A percentile compares a stretch with the other conserved stretches of the same genome.
Evolutionary conservation across 2,797 vertebrate species (phyloP).

Genomic region (Aldrovandia affinis): DNA sequence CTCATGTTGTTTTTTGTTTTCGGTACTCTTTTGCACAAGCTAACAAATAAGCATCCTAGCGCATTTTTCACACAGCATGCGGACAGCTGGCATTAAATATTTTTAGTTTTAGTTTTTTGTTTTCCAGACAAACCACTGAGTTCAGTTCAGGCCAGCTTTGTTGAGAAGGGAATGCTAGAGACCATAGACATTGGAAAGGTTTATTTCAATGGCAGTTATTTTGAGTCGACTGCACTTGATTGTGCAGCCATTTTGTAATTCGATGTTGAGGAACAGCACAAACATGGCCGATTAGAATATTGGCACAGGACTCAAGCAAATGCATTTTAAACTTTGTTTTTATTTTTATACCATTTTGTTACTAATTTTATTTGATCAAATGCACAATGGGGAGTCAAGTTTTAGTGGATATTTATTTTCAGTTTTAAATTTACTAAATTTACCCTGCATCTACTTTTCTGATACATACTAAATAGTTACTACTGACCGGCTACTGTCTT

Average conservation of each 20-base stretch:
- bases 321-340: not conserved
- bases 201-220: not conserved
- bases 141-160: constrained; percentile 19
- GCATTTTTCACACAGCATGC: not conserved
- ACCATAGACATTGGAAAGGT: not conserved
- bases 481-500: no score
- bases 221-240: not conserved
- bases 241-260: not conserved
- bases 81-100: not conserved
- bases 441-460: no score
- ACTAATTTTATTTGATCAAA: not conserved
- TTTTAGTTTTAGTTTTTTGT: not conserved
- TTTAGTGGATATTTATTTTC: not conserved
- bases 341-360: no score
- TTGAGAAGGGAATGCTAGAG: constrained; percentile 12
- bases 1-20: constrained; percentile 23
- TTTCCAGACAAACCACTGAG: constrained; percentile 18
- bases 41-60: constrained; percentile 12
- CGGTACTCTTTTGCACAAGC: constrained; percentile 6
- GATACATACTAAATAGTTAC: not conserved
- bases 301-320: not conserved
- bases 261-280: not conserved
- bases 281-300: not conserved
- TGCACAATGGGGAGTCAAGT: not conserved
- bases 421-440: no score